These are phyloP conservation scores for Cyphomyrmex costatus DNA, from an alignment of 1,140 invertebrate species.

Conservation along the genomic window DNA sequence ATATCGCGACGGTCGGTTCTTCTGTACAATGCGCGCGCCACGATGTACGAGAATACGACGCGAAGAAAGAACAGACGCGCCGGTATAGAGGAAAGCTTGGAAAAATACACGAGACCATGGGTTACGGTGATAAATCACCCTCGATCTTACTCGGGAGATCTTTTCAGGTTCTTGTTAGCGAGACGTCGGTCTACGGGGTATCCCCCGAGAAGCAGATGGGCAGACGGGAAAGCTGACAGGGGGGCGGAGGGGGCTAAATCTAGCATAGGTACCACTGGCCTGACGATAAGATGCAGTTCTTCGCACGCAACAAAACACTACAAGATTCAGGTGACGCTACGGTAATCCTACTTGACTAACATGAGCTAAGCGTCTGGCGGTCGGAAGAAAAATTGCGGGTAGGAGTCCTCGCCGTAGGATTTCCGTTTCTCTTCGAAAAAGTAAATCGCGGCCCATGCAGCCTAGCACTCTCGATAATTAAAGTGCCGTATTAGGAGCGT, in stretches of 20 bases:
- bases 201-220: slow-evolving; percentile 41
- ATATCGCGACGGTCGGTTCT: slow-evolving; percentile 50
- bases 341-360: slow-evolving; percentile 85
- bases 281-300: slow-evolving; percentile 76
- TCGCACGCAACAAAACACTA: slow-evolving; percentile 83
- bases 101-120: slow-evolving; percentile 71
- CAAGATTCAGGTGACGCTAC: slow-evolving; percentile 82
- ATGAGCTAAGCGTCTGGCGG: slow-evolving; percentile 81
- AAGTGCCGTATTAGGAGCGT: slow-evolving; percentile 74
- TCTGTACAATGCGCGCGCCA: slow-evolving; percentile 50
- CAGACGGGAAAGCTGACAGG: neutral
- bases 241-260: neutral
- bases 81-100: slow-evolving; percentile 36
- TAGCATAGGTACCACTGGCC: slow-evolving; percentile 59
- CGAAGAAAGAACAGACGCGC: slow-evolving; percentile 62
- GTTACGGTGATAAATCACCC: slow-evolving; percentile 84
- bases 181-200: slow-evolving; percentile 79
- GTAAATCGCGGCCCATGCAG: slow-evolving; percentile 43
- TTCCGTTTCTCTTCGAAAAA: slow-evolving; percentile 66
- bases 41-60: slow-evolving; percentile 63
- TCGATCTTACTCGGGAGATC: slow-evolving; percentile 83
- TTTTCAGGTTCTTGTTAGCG: slow-evolving; percentile 84
- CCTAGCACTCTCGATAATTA: slow-evolving; percentile 79
- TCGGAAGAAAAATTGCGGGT: slow-evolving; percentile 78
- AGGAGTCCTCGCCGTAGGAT: slow-evolving; percentile 57